Base-by-base conservation (phyloP, 1,140 invertebrate genomes). In the Drosophila yakuba region DNA sequence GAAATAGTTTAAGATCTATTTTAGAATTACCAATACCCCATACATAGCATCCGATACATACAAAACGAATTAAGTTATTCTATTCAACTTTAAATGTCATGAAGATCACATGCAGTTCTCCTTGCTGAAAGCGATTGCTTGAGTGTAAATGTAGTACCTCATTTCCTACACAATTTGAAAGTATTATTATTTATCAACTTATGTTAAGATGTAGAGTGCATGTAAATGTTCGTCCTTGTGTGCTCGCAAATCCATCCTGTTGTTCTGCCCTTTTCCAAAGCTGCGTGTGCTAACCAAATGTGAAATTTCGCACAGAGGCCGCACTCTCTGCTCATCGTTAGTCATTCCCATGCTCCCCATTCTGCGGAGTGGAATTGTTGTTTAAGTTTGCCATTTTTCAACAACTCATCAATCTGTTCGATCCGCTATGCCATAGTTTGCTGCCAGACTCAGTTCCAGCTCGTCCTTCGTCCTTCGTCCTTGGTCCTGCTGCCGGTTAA, bases 381-480 rank as follows among this genome's bases (percentile, higher is more conserved):
- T 88, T 88, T 89, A 89, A 89, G 80, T 88, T 88, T 84, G 84
- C 84, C 73, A 88, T 89, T 88, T 89, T 89, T 89, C 84, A 88
- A 89, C 84, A 89, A 89, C 84, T 88, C 84, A 88, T 88, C 84
- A 88, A 88, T 88, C 84, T 88, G 84, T 88, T 78, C 84, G 77
- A 77, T 57, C 51, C 80, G 71, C 60, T 56, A 50, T 64, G 80
- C 64, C 67, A 68, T 56, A 59, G 79, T 59, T 69, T 69, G 74
- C 82, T 67, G 73, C 58, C 61, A 55, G 45, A 15, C 57, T 50
- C 43, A 45, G 62, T 80, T 68, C 57, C 78, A 62, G 47, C 47
- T 38, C 36, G 38, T 38, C 45, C 36, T 57, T 28, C 60, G 36
- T 45, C 39, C 48, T 35, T 8, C 47, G 59, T 59, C 47, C 36